Base-by-base conservation (phyloP, 2,888 invertebrate species). In the Idaea biselata region DNA sequence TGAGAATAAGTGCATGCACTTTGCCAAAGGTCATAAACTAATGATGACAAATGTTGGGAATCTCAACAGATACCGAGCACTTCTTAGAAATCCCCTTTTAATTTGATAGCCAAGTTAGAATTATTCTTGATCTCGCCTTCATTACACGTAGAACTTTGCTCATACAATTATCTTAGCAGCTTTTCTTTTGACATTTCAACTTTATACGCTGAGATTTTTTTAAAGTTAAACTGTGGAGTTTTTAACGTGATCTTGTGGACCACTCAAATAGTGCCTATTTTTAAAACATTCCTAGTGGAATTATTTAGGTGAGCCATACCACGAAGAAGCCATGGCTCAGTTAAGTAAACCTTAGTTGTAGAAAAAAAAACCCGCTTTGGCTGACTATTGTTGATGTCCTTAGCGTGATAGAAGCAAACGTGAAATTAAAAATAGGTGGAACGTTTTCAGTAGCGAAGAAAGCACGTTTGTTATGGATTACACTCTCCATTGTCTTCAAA, bases 71-170 rank as follows among this genome's bases (percentile, higher is more conserved):
- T 44, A 44, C 44, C 44, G 44, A 44, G 44, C 44, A 44, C 3
- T 44, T 44, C 44, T 44, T 14, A 44, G 44, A 14, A 63, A 62
- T 33, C 60, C 60, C 59, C 55, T 57, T 59, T 59, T 59, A 55
- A 62, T 18, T 58, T 62, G 63, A 67, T 64, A 64, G 57, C 59
- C 62, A 53, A 61, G 63, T 70, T 70, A 70, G 64, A 69, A 67
- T 69, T 65, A 63, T 60, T 67, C 64, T 59, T 60, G 61, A 63
- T 69, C 68, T 64, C 62, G 59, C 62, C 61, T 65, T 67, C 71
- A 68, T 71, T 69, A 69, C 66, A 63, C 66, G 64, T 59, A 61
- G 63, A 69, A 72, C 70, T 70, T 72, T 63, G 67, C 65, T 68
- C 68, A 68, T 72, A 72, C 66, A 72, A 72, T 72, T 72, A 72